Base-by-base conservation (phyloP, 2,113 vertebrate genomes). In the Burhinus bistriatus region DNA sequence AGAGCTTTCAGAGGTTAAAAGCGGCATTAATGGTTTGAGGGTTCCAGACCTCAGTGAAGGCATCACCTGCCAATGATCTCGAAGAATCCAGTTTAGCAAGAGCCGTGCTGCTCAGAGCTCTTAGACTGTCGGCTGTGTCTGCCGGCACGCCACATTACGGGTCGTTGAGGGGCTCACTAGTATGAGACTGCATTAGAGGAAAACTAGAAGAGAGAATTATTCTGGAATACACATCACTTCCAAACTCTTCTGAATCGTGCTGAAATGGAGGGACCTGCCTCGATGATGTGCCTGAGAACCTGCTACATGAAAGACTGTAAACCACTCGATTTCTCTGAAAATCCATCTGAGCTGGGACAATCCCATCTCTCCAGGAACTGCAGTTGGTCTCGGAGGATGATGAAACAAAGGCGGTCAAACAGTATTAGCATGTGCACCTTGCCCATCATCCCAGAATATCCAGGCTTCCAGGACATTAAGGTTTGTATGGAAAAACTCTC, bases 361-460 rank as follows among this genome's bases (percentile, higher is more conserved):
- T 1, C 45, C 44, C 69, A 14, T 4, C 58, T n/a, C 45, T 34
- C 49, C 91, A 75, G 90, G 89, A 92, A 6, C 77, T 47, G 51
- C 59, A 5, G 65, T 1, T 68, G 71, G 59, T 83, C 87, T 21
- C 32, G 4, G 0, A 69, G 83, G 79, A 38, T 0, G 11, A 36
- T 20, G 62, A 88, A 36, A 34, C 87, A 21, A 5, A 73, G 76
- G 36, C 17, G 66, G 25, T 62, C 97, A 8, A 96, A 92, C 66
- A 95, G 93, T 3, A 17, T 27, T 30, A 91, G 87, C 78, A 57
- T 66, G 45, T 73, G 92, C 32, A 84, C 75, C 61, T 82, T 98
- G 85, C 97, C 98, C 86, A 96, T 95, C 92, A 98, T 98, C 68
- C 98, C 98, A 5, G 97, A 98, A 29, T 97, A 98, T 22, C 97